These are phyloP conservation scores for Lasius fuliginosus DNA, from an alignment of 2,888 invertebrate genomes.

Conservation along the genomic window DNA sequence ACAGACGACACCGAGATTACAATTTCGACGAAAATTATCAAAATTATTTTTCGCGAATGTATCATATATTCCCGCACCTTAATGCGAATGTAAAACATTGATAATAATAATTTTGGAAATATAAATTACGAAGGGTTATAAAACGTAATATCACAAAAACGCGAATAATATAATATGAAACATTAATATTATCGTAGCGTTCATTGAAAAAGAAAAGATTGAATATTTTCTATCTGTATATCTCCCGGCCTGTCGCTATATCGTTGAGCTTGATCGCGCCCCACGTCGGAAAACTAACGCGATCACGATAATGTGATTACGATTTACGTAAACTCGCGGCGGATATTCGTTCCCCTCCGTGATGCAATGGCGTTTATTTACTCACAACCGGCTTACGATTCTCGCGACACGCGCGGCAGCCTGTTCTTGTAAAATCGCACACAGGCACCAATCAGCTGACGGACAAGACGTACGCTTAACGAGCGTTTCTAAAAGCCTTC, in stretches of 20 bases:
- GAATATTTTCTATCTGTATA: slow-evolving; percentile 18
- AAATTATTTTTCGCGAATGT: neutral
- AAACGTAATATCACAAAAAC: slow-evolving; percentile 12
- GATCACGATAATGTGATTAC: slow-evolving; percentile 54
- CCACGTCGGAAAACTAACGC: slow-evolving; percentile 43
- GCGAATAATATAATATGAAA: slow-evolving; percentile 33
- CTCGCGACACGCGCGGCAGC: slow-evolving; percentile 62
- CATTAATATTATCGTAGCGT: slow-evolving; percentile 31
- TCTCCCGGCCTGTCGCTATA: neutral
- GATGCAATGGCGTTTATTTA: slow-evolving; percentile 27
- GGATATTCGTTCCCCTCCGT: slow-evolving; percentile 6
- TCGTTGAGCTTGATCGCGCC: slow-evolving; percentile 21
- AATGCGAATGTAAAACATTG: slow-evolving; percentile 13
- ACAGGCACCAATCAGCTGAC: slow-evolving; percentile 57
- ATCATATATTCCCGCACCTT: neutral
- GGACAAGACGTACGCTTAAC: slow-evolving; percentile 62
- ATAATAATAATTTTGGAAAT: slow-evolving; percentile 30
- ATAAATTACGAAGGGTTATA: neutral
- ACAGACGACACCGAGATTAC: neutral
- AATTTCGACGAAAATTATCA: slow-evolving; percentile 29
- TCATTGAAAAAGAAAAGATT: slow-evolving; percentile 19
- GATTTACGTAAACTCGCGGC: slow-evolving; percentile 50
- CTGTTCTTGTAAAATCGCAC: slow-evolving; percentile 45
- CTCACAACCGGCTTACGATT: slow-evolving; percentile 60
- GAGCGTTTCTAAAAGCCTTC: slow-evolving; percentile 68